Evolutionary conservation across 1,140 invertebrate genomes (phyloP), one percentile per base, ranked within the genome.

Genomic region (Musca vetustissima): DNA sequence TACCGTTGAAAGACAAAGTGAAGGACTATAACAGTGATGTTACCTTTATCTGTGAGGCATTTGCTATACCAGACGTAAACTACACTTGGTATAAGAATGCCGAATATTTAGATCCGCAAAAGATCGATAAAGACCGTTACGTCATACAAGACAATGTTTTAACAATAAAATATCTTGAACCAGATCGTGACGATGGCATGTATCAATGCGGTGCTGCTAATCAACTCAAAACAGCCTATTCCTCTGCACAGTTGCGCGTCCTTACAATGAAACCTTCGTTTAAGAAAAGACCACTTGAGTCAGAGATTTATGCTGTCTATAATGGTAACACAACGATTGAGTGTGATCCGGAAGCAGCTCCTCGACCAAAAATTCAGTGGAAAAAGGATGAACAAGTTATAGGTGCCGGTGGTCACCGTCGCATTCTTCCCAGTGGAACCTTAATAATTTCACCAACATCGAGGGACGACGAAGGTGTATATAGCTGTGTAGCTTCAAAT

Each of bases 71-170:
- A 3, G 94, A 97, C 83, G 94, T 97, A 0, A 91, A 89, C 71
- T 98, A 98, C 77, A 91, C 88, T 57, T 98, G 96, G 96, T 92
- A 92, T 77, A 93, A 90, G 83, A 95, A 97, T 85, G 93, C 93
- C 3, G 83, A 91, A 74, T 85, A 88, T 24, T 80, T 97, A 0
- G 85, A 88, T 48, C 86, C 88, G 74, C 86, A 89, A 21, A 88
- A 84, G 52, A 78, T 96, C 43, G 91, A 95, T 76, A 86, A 86
- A 66, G 89, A 90, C 73, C 85, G 93, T 49, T 95, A 93, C 81
- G 82, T 86, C 2, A 91, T 96, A 74, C 90, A 91, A 77, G 93
- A 95, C 73, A 97, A 96, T 86, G 90, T 96, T 7, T 78, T 98
- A 17, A 93, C 89, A 36, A 96, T 98, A 49, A 89, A 88, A 71